Evolutionary conservation across 2,888 invertebrate species (phyloP).

Genomic region (Clitarchus hookeri): DNA sequence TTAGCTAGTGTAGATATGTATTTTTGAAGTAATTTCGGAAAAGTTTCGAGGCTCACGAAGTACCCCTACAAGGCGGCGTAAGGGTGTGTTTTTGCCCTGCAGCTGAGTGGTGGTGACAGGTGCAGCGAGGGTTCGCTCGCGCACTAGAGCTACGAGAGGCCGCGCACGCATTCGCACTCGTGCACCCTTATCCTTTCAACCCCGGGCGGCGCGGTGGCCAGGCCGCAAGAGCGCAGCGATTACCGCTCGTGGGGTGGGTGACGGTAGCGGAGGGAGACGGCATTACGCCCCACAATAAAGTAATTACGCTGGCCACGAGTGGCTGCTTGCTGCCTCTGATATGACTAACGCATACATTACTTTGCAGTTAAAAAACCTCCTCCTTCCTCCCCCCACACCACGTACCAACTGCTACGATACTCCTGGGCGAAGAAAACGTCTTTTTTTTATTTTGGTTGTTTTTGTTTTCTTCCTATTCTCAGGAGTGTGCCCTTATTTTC

Average conservation of each 20-base stretch:
- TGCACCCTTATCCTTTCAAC: neutral
- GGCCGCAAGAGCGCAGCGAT: neutral
- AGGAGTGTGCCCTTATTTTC: constrained; percentile 18
- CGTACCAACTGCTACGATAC: neutral
- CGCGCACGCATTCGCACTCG: neutral
- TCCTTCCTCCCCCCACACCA: neutral
- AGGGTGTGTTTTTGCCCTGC: no score
- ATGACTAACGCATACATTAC: constrained; percentile 25
- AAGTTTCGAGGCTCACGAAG: no score
- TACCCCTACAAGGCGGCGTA: no score
- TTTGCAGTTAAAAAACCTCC: constrained; percentile 18
- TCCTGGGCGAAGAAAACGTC: neutral
- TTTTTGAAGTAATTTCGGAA: no score
- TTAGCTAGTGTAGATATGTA: no score
- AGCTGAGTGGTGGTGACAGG: neutral
- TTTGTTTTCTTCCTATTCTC: constrained; percentile 25
- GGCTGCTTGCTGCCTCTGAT: neutral
- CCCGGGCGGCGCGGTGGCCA: no score
- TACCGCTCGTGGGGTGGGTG: neutral
- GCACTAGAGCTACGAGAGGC: neutral
- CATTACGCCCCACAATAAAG: constrained; percentile 3
- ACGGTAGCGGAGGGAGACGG: no score
- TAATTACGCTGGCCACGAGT: neutral
- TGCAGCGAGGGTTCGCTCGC: neutral
- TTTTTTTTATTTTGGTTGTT: neutral